These are phyloP conservation scores for Cheilinus undulatus DNA, from an alignment of 2,113 vertebrate species.

Conservation along the genomic window DNA sequence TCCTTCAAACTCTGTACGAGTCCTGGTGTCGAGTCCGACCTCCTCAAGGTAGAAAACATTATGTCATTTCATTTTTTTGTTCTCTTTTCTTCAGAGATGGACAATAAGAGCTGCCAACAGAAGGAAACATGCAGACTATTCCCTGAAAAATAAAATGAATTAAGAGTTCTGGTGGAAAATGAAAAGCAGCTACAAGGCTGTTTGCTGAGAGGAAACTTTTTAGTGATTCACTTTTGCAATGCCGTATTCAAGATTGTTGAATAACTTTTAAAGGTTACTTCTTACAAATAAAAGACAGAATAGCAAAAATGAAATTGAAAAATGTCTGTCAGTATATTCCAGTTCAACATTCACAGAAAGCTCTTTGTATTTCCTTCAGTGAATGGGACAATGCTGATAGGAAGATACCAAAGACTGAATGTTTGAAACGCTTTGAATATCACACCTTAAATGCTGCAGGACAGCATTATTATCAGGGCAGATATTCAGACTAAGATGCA, in stretches of 20 bases:
- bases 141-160: not conserved
- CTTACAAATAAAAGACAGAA: not conserved
- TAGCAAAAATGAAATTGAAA: no score
- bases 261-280: not conserved
- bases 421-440: no score
- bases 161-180: not conserved
- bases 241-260: not conserved
- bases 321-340: no score
- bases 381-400: no score
- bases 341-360: no score
- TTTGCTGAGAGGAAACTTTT: not conserved
- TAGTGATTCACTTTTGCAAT: not conserved
- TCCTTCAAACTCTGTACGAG: constrained; percentile 26
- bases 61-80: not conserved
- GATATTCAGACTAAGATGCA: no score
- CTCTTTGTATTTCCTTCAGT: no score
- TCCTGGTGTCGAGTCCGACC: not conserved
- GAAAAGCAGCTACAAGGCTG: not conserved
- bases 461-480: no score
- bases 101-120: not conserved
- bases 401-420: no score
- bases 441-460: no score
- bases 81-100: not conserved
- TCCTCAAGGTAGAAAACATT: constrained; percentile 12
- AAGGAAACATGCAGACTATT: not conserved